Evolutionary conservation across 2,797 vertebrate species (phyloP).

Genomic region (Tapirus indicus): DNA sequence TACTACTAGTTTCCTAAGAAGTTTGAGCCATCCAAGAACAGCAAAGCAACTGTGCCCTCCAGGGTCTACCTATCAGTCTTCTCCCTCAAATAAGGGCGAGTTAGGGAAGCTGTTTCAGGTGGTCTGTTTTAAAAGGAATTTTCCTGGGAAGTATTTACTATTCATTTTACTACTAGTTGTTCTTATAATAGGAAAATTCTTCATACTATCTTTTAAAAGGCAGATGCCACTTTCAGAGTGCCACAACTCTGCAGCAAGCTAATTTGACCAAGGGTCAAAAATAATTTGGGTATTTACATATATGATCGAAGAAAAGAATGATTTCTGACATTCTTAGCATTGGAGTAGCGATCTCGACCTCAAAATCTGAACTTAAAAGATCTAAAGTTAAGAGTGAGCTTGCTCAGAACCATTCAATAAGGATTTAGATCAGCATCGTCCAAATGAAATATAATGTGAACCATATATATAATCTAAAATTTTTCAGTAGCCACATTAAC

Average conservation of each 20-base stretch:
- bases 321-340: conserved; percentile 23
- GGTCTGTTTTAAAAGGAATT: not conserved
- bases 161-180: conserved; percentile 42
- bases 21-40: not conserved
- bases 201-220: conserved; percentile 37
- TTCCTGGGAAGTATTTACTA: conserved; percentile 44
- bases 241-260: conserved; percentile 24
- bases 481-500: conserved; percentile 13
- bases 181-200: conserved; percentile 8
- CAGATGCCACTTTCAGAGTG: not conserved
- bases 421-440: not conserved
- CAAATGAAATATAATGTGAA: not conserved
- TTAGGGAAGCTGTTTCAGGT: conserved; percentile 11
- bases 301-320: not conserved
- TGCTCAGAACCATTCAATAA: not conserved
- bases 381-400: conserved; percentile 51
- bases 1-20: conserved; percentile 19
- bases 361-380: conserved; percentile 22
- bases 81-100: conserved; percentile 23
- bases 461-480: not conserved
- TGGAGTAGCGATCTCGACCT: not conserved
- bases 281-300: conserved; percentile 58
- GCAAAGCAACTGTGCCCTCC: not conserved
- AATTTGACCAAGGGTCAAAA: conserved; percentile 42
- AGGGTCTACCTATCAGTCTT: not conserved